phyloP scores from a whole-genome alignment of 2,113 vertebrate species.

The Tupaia tana region DNA sequence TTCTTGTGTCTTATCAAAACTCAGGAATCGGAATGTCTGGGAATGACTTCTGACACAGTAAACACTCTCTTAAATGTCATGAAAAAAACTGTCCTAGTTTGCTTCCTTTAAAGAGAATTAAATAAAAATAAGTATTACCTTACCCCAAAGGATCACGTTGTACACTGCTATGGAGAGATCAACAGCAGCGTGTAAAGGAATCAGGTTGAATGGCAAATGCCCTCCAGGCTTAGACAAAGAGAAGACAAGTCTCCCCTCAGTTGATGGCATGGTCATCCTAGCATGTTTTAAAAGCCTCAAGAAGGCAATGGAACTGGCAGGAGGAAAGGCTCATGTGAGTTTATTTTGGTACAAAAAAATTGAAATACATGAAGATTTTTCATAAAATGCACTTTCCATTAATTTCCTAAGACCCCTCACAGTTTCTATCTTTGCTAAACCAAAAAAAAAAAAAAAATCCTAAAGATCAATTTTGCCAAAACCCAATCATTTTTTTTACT shows the following conservation, averaged over 20 bases:
- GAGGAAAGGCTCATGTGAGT: background rate
- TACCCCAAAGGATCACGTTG: no score
- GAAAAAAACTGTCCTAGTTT: background rate
- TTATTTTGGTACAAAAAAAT: no score
- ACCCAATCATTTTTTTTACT: background rate
- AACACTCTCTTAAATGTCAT: background rate
- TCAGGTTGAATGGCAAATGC: background rate
- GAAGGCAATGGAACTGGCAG: background rate
- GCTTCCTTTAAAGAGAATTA: background rate
- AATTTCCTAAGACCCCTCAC: no score
- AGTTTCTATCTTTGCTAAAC: no score
- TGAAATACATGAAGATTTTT: no score
- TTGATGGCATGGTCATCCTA: background rate
- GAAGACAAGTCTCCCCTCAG: background rate
- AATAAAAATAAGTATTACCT: slow-evolving; percentile 14
- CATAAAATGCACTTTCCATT: no score
- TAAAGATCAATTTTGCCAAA: background rate
- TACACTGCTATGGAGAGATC: background rate
- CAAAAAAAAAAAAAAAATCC: no score
- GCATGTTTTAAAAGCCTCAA: background rate
- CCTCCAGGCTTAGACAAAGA: background rate
- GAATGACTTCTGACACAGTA: background rate
- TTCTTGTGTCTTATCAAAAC: slow-evolving; percentile 43
- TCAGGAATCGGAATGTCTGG: slow-evolving; percentile 23
- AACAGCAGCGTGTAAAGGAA: background rate